These are phyloP conservation scores for Tupiocoris notatus DNA, from an alignment of 2,888 invertebrate genomes.

Conservation along the genomic window DNA sequence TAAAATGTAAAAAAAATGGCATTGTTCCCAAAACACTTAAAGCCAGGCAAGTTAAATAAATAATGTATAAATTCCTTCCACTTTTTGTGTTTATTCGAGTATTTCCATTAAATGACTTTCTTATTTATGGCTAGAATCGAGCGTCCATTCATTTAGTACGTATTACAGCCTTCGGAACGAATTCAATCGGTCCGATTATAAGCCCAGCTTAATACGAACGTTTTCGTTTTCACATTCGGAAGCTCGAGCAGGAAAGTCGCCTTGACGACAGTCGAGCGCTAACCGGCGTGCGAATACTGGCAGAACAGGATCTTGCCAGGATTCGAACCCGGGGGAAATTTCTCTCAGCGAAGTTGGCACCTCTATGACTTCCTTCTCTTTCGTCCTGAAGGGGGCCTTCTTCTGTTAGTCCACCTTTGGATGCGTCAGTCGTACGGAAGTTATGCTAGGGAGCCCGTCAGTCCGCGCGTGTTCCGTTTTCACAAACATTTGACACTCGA, in stretches of 20 bases:
- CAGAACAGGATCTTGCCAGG: constrained; percentile 19
- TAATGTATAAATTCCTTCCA: too few species aligned
- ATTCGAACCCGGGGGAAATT: constrained; percentile 8
- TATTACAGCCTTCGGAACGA: too few species aligned
- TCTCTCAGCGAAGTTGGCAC: constrained; percentile 22
- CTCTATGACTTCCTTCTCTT: constrained; percentile 27
- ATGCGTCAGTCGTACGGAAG: constrained; percentile 26
- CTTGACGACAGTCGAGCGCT: background rate
- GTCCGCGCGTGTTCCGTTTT: background rate
- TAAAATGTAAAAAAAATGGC: too few species aligned
- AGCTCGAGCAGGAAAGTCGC: background rate
- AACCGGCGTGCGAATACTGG: background rate
- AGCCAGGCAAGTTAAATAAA: too few species aligned
- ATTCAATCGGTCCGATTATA: too few species aligned
- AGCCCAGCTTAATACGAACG: too few species aligned
- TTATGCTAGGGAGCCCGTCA: constrained; percentile 20
- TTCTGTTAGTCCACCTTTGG: background rate
- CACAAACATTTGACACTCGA: constrained; percentile 15
- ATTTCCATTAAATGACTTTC: too few species aligned
- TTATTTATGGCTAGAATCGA: too few species aligned
- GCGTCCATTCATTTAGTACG: too few species aligned
- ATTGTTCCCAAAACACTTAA: too few species aligned
- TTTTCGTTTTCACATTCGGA: background rate
- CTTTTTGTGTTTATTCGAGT: too few species aligned
- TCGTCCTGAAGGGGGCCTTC: background rate